Conservation (phyloP, 1,140 invertebrate species). For the Tetranychus urticae region DNA sequence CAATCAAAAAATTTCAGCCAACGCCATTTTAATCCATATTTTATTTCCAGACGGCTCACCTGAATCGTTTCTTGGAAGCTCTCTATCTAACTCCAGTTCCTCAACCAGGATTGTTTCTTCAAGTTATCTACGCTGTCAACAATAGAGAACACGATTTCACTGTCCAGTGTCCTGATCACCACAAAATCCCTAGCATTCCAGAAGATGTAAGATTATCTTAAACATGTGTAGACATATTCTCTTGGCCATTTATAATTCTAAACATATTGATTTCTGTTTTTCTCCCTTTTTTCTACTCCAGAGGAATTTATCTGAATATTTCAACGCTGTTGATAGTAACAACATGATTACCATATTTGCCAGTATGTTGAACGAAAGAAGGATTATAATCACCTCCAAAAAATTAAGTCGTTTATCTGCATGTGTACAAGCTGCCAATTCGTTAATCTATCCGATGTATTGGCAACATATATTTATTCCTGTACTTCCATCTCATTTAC, state of each 20-base stretch:
- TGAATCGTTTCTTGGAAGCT: conserved; percentile 36
- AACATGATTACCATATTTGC: conserved; percentile 88
- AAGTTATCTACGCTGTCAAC: conserved; percentile 19
- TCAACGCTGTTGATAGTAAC: conserved; percentile 64
- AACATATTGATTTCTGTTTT: not conserved
- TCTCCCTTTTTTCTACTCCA: conserved; percentile 27
- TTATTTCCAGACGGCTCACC: conserved; percentile 17
- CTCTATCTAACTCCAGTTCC: conserved; percentile 38
- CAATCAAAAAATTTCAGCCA: not conserved
- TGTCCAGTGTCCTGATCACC: conserved; percentile 47
- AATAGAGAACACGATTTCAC: conserved; percentile 37
- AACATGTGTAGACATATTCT: conserved; percentile 3
- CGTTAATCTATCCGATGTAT: conserved; percentile 81
- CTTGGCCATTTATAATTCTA: conserved; percentile 3
- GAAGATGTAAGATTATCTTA: conserved; percentile 52
- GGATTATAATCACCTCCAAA: conserved; percentile 69
- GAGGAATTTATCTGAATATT: conserved; percentile 87
- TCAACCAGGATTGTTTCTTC: conserved; percentile 24
- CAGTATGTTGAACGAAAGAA: conserved; percentile 69
- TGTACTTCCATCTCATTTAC: conserved; percentile 55
- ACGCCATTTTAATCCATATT: not conserved
- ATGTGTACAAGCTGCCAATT: conserved; percentile 76
- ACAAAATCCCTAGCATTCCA: conserved; percentile 67
- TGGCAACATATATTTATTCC: conserved; percentile 97
- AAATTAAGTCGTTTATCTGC: conserved; percentile 62